Percentiles rank a stretch among this genome's conserved stretches.
phyloP scores from a whole-genome alignment of 1,140 invertebrate species.

The Saxidomus purpurata region DNA sequence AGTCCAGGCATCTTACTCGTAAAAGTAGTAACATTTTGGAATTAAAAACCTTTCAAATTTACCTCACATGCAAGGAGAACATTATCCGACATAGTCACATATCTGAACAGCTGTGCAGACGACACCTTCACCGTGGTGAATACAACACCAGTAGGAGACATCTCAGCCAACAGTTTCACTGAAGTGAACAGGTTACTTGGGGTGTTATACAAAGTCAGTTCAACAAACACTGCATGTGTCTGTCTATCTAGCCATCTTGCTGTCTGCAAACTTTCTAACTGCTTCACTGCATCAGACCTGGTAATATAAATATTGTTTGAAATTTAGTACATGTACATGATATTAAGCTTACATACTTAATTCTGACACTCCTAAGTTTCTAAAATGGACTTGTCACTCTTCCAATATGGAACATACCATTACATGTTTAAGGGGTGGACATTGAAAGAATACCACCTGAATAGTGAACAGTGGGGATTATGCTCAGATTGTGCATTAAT shows the following conservation, averaged over 20 bases:
- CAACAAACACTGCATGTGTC: constrained; percentile 80
- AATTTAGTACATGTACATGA: no score
- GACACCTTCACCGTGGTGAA: constrained; percentile 72
- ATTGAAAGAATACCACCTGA: no score
- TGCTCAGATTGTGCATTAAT: no score
- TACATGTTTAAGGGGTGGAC: no score
- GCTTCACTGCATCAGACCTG: constrained; percentile 68
- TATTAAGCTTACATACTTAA: no score
- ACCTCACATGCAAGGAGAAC: constrained; percentile 84
- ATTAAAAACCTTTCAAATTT: constrained; percentile 6
- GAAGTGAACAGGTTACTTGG: constrained; percentile 83
- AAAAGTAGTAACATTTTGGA: not conserved
- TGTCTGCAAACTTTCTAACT: constrained; percentile 73
- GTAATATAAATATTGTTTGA: not conserved
- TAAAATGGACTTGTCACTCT: no score
- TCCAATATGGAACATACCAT: no score
- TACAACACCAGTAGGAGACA: constrained; percentile 78
- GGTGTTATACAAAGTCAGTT: constrained; percentile 82
- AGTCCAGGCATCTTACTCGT: no score
- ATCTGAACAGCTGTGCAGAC: constrained; percentile 82
- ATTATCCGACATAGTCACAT: constrained; percentile 81
- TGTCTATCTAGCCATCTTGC: constrained; percentile 77
- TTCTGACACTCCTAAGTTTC: no score
- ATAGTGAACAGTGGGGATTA: no score
- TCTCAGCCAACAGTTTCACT: constrained; percentile 79